Conservation (phyloP, 2,113 vertebrate genomes). For the Ceyx cyanopectus region DNA sequence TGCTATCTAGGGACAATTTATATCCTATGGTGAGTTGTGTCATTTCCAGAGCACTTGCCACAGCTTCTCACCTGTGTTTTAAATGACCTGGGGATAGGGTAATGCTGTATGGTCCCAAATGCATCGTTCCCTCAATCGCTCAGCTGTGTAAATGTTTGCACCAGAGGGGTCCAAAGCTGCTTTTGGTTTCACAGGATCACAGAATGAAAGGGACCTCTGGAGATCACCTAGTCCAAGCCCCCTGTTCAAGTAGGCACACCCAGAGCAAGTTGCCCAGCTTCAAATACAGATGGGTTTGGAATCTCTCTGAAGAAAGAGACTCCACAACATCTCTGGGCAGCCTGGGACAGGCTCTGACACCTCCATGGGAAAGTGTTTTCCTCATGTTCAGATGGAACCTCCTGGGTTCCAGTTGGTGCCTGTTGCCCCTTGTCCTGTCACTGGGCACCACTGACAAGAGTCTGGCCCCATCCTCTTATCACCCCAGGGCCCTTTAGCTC, state of each 20-base stretch:
- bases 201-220: not conserved
- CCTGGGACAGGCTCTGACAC: too few species aligned
- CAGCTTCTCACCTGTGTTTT: constrained; percentile 23
- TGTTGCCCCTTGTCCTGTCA: too few species aligned
- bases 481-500: too few species aligned
- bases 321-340: not conserved
- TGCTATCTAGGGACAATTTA: not conserved
- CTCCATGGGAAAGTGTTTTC: too few species aligned
- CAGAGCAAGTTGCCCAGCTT: not conserved
- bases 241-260: not conserved
- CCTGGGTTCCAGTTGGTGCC: too few species aligned
- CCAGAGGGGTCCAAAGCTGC: not conserved
- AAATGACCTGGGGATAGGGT: not conserved
- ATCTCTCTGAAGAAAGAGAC: not conserved
- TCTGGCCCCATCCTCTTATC: too few species aligned
- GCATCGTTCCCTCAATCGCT: not conserved
- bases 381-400: too few species aligned
- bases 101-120: rapidly evolving
- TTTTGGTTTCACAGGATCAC: not conserved
- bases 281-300: not conserved
- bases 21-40: rapidly evolving
- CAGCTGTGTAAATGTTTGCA: not conserved
- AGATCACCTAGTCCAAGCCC: not conserved
- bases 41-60: not conserved
- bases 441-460: too few species aligned